Percentiles rank a stretch among this genome's conserved stretches.
Evolutionary conservation across 1,140 invertebrate species (phyloP).

Genomic region (Colletes gigas): DNA sequence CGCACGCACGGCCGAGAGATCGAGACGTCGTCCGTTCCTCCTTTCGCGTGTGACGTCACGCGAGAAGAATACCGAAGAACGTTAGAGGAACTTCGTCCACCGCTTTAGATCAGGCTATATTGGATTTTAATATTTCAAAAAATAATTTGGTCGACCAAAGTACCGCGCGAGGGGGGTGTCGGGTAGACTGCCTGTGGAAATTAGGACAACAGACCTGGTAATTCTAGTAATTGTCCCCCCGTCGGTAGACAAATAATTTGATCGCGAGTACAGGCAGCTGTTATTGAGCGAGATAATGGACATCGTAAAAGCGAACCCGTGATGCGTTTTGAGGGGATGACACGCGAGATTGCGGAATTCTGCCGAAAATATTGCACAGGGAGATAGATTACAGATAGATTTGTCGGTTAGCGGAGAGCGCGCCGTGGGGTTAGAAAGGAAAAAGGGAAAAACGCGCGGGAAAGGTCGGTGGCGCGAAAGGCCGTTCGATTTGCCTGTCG

Average conservation of each 20-base stretch:
- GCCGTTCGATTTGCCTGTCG: not conserved
- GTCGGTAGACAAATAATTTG: slow-evolving; percentile 17
- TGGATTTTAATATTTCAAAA: too few species aligned
- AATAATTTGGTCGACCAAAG: too few species aligned
- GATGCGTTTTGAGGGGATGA: too few species aligned
- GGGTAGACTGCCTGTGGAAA: too few species aligned
- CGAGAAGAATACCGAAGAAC: slow-evolving; percentile 14
- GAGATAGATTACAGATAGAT: too few species aligned
- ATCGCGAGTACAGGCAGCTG: slow-evolving; percentile 18
- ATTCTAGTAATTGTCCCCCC: not conserved
- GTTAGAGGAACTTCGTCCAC: not conserved
- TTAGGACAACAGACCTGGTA: not conserved
- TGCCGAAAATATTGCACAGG: too few species aligned
- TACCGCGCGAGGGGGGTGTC: too few species aligned
- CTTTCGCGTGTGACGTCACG: slow-evolving; percentile 43
- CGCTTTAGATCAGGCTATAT: too few species aligned
- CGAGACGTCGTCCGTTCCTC: slow-evolving; percentile 46
- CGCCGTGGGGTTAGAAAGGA: not conserved
- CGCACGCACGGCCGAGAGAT: slow-evolving; percentile 10
- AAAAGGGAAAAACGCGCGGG: not conserved
- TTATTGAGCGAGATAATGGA: slow-evolving; percentile 15
- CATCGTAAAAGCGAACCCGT: slow-evolving; percentile 16
- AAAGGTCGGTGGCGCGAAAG: not conserved
- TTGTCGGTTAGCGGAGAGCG: not conserved
- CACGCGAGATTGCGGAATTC: too few species aligned